Percentiles rank a stretch among this genome's conserved stretches.
These are phyloP conservation scores for Epinephelus coioides DNA, from an alignment of 2,797 vertebrate genomes.

Conservation along the genomic window DNA sequence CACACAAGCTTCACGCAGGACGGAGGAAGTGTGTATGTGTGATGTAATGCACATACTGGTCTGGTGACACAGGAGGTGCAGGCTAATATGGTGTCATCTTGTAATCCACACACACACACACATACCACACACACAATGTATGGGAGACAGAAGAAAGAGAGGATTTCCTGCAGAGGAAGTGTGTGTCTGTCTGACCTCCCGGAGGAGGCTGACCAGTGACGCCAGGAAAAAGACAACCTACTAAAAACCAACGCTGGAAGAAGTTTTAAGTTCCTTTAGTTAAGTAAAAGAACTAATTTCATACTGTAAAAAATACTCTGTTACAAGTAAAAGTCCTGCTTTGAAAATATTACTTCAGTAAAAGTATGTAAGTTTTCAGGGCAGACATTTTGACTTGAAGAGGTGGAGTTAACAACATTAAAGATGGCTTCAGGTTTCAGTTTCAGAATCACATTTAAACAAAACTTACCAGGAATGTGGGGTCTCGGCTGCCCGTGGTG, in stretches of 20 bases:
- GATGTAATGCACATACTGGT: constrained; percentile 31
- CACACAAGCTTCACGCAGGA: constrained; percentile 16
- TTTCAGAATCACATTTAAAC: too few species aligned
- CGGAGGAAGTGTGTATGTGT: constrained; percentile 12
- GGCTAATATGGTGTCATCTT: neutral
- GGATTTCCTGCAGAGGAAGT: constrained; percentile 60
- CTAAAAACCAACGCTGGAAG: too few species aligned
- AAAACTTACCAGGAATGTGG: constrained; percentile 24
- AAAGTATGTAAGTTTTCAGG: too few species aligned
- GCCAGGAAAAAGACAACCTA: too few species aligned
- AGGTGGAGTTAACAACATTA: too few species aligned
- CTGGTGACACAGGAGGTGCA: constrained; percentile 19
- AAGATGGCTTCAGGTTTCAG: too few species aligned
- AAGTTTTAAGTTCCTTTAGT: too few species aligned
- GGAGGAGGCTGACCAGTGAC: too few species aligned
- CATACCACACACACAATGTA: constrained; percentile 2
- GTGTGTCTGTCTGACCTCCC: neutral
- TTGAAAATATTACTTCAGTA: too few species aligned
- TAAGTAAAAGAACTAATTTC: too few species aligned
- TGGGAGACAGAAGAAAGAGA: constrained; percentile 35
- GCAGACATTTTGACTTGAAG: too few species aligned
- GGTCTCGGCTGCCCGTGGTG: neutral
- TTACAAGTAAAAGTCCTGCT: neutral
- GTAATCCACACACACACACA: constrained; percentile 1
- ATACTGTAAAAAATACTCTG: too few species aligned